Percentiles rank a stretch among this genome's conserved stretches.
Conservation (phyloP, 2,113 vertebrate genomes). For the Etheostoma spectabile region DNA sequence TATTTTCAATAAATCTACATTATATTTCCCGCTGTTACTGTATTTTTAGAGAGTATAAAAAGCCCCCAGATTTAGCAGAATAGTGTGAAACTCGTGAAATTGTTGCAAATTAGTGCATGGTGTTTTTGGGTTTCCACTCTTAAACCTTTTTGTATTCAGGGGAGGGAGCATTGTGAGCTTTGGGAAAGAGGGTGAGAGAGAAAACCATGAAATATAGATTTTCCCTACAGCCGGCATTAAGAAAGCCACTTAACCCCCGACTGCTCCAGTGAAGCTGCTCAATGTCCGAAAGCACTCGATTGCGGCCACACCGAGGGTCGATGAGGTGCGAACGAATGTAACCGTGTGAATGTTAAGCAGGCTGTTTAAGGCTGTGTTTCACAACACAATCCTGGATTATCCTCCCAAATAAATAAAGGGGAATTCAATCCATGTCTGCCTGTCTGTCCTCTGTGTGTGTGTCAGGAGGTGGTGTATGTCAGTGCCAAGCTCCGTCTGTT, state of each 20-base stretch:
- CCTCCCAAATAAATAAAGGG: conserved; percentile 33
- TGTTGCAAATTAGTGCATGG: conserved; percentile 43
- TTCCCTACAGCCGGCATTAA: conserved; percentile 49
- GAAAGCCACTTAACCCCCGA: conserved; percentile 65
- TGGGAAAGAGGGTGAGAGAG: conserved; percentile 35
- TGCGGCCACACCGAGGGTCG: conserved; percentile 28
- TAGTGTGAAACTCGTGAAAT: conserved; percentile 26
- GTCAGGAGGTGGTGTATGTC: conserved; percentile 89
- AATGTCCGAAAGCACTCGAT: conserved; percentile 41
- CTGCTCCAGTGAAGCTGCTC: conserved; percentile 59
- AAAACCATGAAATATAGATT: conserved; percentile 73
- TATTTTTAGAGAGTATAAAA: conserved; percentile 1
- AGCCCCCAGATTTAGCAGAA: conserved; percentile 48
- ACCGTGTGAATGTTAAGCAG: conserved; percentile 38
- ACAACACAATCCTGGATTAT: conserved; percentile 13
- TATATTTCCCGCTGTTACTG: neutral
- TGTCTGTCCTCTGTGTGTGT: conserved; percentile 18
- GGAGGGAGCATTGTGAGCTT: conserved; percentile 43
- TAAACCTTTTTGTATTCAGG: conserved; percentile 56
- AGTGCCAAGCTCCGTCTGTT: conserved; percentile 92
- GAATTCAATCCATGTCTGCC: conserved; percentile 37
- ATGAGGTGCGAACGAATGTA: conserved; percentile 42
- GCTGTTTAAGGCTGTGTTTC: conserved; percentile 24
- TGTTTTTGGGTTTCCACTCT: conserved; percentile 31
- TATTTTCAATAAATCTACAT: conserved; percentile 28